Base-by-base conservation (phyloP, 2,888 invertebrate species). In the Lapara coniferarum region DNA sequence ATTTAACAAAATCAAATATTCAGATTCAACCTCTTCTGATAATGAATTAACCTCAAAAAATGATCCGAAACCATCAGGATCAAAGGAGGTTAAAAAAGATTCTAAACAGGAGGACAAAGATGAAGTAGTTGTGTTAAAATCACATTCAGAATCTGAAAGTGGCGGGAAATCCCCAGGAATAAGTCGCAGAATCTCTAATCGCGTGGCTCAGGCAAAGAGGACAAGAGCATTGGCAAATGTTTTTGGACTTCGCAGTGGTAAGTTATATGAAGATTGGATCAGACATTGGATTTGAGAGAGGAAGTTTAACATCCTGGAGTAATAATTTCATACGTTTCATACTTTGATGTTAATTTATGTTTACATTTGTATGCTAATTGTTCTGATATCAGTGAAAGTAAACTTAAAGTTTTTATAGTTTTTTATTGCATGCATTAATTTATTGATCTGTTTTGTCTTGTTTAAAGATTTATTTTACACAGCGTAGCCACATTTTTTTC, bases 181-280 rank as follows among this genome's bases (percentile, higher is more conserved):
- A 66, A 74, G 74, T 25, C 75, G 70, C 10, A 56, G 68, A 19
- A 49, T 70, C 13, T 70, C 70, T 52, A 69, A 70, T 68, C 73
- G 72, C 8, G 67, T 74, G 13, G 51, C 72, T 14, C 85, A 80
- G 69, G 71, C 73, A 44, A 80, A 85, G 70, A 85, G 82, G 70
- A 82, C 85, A 55, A 87, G 78, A 72, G 84, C 83, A 59, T 80
- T 92, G 75, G 82, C 87, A 59, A 86, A 86, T 81, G 75, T 90
- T 57, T 90, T 93, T 82, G 93, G 93, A 87, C 89, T 89, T 77
- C 72, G 86, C 49, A 85, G 85, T 80, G 91, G 93, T 93, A 86
- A 92, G 92, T 92, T 74, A 63, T 68, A 51, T 68, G 70, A 16
- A 68, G 57, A 10, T 68, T 46, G 30, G 19, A 49, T 63, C 49